Base-by-base conservation (phyloP, 2,113 vertebrate species). In the Scytalopus superciliaris region DNA sequence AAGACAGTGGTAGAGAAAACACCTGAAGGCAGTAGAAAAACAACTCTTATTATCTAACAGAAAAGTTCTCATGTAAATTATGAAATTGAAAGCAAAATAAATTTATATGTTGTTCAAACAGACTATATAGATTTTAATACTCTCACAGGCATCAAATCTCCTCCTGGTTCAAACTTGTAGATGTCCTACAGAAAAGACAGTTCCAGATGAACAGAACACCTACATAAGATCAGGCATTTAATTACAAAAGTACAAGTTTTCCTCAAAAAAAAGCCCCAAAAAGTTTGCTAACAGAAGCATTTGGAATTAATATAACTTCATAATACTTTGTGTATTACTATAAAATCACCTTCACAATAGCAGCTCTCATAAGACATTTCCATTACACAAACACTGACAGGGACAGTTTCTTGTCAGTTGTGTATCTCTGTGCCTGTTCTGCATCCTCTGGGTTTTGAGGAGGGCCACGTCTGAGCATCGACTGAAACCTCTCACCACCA, bases 1-100 rank as follows among this genome's bases (percentile, higher is more conserved):
- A 97, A 92, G 89, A 97, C 94, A 97, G 64, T 81, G 42, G 67
- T 85, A 40, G 37, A 95, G 37, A 82, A 96, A 93, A 69, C 45
- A 91, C 75, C 75, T 63, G 75, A 94, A 96, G 82, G 75, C 10
- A 40, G 49, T 73, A 94, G 77, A 69, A 86, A 56, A 67, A 62
- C 22, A 78, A 15, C 12, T 60, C 7, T n/a, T 73, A 84, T 35
- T 56, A 87, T 66, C 49, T 73, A 87, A 74, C 60, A 18, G 60
- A 85, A 62, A 94, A 75, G 15, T 84, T 59, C 31, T 35, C 12
- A 70, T 44, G 30, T 57, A 90, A 92, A 95, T 85, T 72, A 33
- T 33, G 78, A 83, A 72, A 86, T 4, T 75, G 31, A 84, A 90
- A 89, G 17, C 15, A 78, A 84, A 85, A 57, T 45, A 70, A 89